phyloP scores from a whole-genome alignment of 37 sponge, comb jelly and placozoan genomes.

The Ephydatia muelleri region DNA sequence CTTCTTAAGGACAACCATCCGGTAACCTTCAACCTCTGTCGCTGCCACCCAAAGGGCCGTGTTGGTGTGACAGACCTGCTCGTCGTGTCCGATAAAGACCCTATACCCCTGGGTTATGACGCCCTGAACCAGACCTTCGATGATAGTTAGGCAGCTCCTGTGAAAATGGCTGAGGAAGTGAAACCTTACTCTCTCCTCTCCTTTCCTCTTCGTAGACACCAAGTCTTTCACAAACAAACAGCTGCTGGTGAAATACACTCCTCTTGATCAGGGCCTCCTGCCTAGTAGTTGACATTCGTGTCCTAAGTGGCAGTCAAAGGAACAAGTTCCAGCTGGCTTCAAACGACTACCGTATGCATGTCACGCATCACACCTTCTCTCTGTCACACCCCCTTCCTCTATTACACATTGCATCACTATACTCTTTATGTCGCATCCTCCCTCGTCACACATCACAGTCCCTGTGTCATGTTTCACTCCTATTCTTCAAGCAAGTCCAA shows the following conservation, averaged over 20 bases:
- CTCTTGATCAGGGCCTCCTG: constrained; percentile 41
- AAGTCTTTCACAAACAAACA: constrained; percentile 49
- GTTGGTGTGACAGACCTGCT: constrained; percentile 54
- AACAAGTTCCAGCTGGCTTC: constrained; percentile 51
- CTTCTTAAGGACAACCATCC: neutral
- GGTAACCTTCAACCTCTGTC: neutral
- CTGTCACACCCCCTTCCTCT: neutral
- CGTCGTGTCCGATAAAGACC: constrained; percentile 18
- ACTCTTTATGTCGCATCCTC: neutral
- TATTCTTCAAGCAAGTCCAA: too few species aligned
- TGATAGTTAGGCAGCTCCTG: constrained; percentile 50
- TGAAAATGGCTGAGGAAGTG: neutral
- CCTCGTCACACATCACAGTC: neutral
- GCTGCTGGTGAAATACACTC: constrained; percentile 31
- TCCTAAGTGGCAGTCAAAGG: constrained; percentile 38
- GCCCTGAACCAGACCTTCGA: constrained; percentile 48
- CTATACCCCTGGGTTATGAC: constrained; percentile 35
- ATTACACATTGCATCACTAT: neutral
- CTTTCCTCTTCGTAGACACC: neutral
- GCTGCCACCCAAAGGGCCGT: constrained; percentile 41
- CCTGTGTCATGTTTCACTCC: too few species aligned
- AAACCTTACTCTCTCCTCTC: neutral
- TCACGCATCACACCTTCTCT: neutral
- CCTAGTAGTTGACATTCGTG: constrained; percentile 36
- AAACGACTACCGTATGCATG: constrained; percentile 64